Conservation (phyloP, 2,113 vertebrate genomes). For the Gallinago jamesoni region DNA sequence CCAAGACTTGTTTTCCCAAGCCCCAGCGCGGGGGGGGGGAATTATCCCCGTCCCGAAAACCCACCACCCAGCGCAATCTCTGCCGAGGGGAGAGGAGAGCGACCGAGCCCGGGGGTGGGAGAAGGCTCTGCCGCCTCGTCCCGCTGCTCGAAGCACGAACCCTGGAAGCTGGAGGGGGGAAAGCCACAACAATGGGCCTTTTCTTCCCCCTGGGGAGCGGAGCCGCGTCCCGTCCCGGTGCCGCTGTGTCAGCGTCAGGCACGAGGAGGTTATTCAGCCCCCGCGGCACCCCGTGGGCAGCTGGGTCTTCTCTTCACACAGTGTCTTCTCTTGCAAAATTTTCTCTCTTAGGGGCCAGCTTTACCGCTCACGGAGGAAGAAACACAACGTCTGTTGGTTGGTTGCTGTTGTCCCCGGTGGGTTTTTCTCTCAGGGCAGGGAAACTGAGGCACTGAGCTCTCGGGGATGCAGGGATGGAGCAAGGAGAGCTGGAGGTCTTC, state of each 20-base stretch:
- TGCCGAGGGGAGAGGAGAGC: not conserved
- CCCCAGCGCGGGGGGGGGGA: not conserved
- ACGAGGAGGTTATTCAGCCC: not conserved
- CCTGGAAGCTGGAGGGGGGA: not conserved
- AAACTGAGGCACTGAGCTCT: not conserved
- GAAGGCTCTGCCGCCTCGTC: rapidly evolving
- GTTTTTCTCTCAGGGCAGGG: not conserved
- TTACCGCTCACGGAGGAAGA: not conserved
- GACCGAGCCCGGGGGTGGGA: rapidly evolving
- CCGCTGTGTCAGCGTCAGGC: not conserved
- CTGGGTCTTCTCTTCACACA: not conserved
- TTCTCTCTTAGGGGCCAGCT: not conserved
- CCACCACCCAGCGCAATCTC: rapidly evolving
- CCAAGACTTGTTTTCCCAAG: not conserved
- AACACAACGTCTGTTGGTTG: rapidly evolving
- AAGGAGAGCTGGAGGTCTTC: not conserved
- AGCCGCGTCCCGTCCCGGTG: not conserved
- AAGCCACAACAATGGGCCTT: not conserved
- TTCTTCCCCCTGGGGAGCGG: not conserved
- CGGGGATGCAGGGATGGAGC: not conserved
- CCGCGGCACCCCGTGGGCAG: not conserved
- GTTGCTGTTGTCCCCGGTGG: rapidly evolving
- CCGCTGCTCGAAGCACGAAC: not conserved
- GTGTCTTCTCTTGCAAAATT: not conserved
- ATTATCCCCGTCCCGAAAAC: rapidly evolving